phyloP scores from a whole-genome alignment of 2,888 invertebrate genomes.

The Drosophila niveifrons region DNA sequence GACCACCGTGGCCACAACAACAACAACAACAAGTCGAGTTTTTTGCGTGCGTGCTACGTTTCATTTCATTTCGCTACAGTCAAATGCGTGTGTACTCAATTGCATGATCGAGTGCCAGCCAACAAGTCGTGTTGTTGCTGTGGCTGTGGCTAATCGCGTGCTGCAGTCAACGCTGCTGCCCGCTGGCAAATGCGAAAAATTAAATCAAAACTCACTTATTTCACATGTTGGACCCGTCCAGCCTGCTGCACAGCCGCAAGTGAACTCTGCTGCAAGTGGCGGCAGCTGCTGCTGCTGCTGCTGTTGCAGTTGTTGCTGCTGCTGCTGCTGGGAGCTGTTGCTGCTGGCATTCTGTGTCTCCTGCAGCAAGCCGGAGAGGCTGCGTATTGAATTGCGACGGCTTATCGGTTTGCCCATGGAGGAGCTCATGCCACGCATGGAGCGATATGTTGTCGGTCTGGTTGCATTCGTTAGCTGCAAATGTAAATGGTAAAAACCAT shows the following conservation, averaged over 20 bases:
- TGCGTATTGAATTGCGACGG: conserved; percentile 81
- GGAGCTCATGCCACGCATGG: conserved; percentile 86
- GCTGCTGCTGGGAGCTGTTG: conserved; percentile 45
- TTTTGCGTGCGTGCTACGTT: conserved; percentile 78
- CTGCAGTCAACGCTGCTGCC: conserved; percentile 46
- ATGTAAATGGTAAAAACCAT: conserved; percentile 5
- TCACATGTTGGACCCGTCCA: conserved; percentile 94
- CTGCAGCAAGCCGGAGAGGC: conserved; percentile 71
- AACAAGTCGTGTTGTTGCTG: conserved; percentile 21
- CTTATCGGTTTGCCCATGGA: conserved; percentile 85
- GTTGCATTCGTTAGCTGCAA: conserved; percentile 71
- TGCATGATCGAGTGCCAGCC: conserved; percentile 76
- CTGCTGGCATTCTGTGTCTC: conserved; percentile 62
- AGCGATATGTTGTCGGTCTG: conserved; percentile 88
- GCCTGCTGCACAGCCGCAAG: conserved; percentile 93
- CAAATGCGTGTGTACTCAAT: conserved; percentile 81
- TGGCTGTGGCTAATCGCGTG: conserved; percentile 76
- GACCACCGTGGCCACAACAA: conserved; percentile 63
- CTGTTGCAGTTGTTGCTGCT: conserved; percentile 29
- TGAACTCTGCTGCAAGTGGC: conserved; percentile 87
- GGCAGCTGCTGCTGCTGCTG: conserved; percentile 61
- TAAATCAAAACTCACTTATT: conserved; percentile 87
- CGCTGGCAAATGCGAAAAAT: conserved; percentile 69
- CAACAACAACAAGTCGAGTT: conserved; percentile 15
- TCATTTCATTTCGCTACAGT: conserved; percentile 79